Evolutionary conservation across 2,888 invertebrate species (phyloP).

Genomic region (Calephelis perditalis): DNA sequence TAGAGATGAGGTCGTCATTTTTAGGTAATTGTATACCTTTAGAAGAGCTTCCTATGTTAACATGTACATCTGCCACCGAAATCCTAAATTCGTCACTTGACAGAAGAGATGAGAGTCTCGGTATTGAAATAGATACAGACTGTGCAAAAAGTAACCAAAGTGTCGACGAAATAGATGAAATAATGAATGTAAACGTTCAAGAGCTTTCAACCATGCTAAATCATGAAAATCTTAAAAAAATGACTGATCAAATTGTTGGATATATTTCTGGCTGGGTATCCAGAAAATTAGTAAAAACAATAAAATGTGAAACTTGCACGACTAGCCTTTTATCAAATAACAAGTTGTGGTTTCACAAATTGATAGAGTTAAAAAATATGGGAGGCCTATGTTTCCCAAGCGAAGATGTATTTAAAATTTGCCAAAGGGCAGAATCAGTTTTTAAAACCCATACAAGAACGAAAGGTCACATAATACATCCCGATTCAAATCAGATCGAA

Average conservation of each 20-base stretch:
- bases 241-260: constrained; percentile 8
- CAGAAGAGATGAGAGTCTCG: no score
- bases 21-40: constrained; percentile 10
- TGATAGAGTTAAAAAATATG: constrained; percentile 20
- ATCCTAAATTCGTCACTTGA: no score
- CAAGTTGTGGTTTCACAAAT: constrained; percentile 17
- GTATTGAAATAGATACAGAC: no score
- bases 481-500: constrained; percentile 10
- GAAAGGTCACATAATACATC: no score
- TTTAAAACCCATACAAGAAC: no score
- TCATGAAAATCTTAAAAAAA: constrained; percentile 2
- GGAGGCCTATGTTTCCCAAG: background rate
- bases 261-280: constrained; percentile 21
- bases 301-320: constrained; percentile 20
- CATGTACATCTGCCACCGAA: no score
- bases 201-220: background rate
- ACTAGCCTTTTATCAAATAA: constrained; percentile 3
- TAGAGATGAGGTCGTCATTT: constrained; percentile 19
- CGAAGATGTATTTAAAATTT: no score
- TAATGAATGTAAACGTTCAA: background rate
- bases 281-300: background rate
- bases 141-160: background rate
- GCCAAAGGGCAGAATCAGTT: no score
- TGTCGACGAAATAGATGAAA: constrained; percentile 11
- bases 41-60: no score